Conservation (phyloP, 1,140 invertebrate genomes). For the Cotesia typhae region DNA sequence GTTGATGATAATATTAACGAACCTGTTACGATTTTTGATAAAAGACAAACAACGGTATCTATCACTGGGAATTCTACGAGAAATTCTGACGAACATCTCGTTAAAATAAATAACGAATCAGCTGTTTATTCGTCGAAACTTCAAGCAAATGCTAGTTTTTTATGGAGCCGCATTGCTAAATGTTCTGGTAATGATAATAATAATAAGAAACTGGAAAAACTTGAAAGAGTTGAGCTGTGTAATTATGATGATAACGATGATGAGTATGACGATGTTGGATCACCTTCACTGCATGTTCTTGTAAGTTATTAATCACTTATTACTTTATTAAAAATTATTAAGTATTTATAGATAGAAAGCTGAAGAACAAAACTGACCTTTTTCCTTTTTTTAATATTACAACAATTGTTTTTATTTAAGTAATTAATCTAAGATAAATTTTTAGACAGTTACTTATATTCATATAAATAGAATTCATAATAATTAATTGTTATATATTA, state of each 20-base stretch:
- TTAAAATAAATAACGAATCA: not conserved
- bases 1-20: not conserved
- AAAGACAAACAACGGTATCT: slow-evolving; percentile 12
- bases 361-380: no score
- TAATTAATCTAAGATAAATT: no score
- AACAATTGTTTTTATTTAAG: no score
- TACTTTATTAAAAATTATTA: no score
- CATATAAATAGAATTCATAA: no score
- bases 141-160: slow-evolving; percentile 53
- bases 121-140: slow-evolving; percentile 13
- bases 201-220: slow-evolving; percentile 6
- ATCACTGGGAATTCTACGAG: not conserved
- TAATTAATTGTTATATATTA: not conserved
- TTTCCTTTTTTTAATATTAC: no score
- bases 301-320: slow-evolving; percentile 26
- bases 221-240: slow-evolving; percentile 30
- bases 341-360: not conserved
- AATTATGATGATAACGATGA: slow-evolving; percentile 51
- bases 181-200: slow-evolving; percentile 14
- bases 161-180: slow-evolving; percentile 48
- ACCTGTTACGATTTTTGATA: not conserved
- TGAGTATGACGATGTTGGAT: slow-evolving; percentile 55
- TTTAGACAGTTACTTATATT: no score
- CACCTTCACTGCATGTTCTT: not conserved
- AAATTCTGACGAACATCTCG: not conserved